These are phyloP conservation scores for Centropristis striata DNA, from an alignment of 2,113 vertebrate genomes.

Conservation along the genomic window DNA sequence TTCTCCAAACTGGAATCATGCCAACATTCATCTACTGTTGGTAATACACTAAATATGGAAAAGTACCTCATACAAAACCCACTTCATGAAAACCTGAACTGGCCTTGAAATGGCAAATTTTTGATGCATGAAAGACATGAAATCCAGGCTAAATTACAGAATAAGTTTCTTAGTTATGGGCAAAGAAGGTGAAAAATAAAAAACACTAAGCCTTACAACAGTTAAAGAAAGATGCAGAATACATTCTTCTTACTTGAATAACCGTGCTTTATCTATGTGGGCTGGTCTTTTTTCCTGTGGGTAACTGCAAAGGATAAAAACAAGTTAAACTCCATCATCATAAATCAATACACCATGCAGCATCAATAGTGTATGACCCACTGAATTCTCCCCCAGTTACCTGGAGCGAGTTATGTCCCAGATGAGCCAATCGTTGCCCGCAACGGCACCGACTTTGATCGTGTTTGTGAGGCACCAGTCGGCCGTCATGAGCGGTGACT, in stretches of 20 bases:
- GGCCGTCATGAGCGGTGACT: constrained; percentile 92
- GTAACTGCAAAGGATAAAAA: constrained; percentile 86
- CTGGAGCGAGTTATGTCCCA: constrained; percentile 98
- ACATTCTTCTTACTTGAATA: constrained; percentile 88
- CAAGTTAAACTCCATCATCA: background rate
- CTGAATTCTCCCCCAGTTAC: constrained; percentile 71
- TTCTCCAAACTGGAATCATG: too few relatives aligned
- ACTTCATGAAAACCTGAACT: background rate
- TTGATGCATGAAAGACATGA: background rate
- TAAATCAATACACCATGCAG: background rate
- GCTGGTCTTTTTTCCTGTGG: constrained; percentile 95
- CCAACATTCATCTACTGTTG: background rate
- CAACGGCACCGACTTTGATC: constrained; percentile 95
- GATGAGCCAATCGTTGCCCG: constrained; percentile 95
- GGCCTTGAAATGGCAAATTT: background rate
- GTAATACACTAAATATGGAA: background rate
- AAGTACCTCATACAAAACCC: background rate
- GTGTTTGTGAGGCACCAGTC: constrained; percentile 97
- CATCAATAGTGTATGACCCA: background rate
- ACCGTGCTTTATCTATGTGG: constrained; percentile 90
- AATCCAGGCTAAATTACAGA: background rate
- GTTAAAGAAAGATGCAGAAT: background rate
- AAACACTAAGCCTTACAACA: background rate
- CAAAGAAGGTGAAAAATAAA: background rate
- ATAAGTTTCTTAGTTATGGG: background rate